These are phyloP conservation scores for Gopherus flavomarginatus DNA, from an alignment of 2,113 vertebrate genomes.

Conservation along the genomic window DNA sequence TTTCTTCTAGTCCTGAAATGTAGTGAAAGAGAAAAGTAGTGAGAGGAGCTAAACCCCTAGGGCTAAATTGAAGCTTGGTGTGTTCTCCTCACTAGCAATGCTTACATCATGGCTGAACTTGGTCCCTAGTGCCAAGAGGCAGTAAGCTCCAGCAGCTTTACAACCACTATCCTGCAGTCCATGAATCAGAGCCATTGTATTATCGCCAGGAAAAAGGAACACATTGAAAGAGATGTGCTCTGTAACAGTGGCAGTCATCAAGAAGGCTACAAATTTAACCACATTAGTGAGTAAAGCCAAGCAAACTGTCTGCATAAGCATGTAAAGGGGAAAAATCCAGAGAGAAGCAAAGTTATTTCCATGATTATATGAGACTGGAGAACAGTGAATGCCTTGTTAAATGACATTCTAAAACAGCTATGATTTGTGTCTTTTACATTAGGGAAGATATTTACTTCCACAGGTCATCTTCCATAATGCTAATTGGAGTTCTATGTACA, in stretches of 20 bases:
- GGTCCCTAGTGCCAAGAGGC: neutral
- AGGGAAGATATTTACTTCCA: neutral
- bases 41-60: slow-evolving; percentile 11
- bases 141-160: slow-evolving; percentile 42
- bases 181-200: slow-evolving; percentile 60
- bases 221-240: slow-evolving; percentile 72
- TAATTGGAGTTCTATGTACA: neutral
- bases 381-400: slow-evolving; percentile 72
- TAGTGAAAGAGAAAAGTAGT: slow-evolving; percentile 31
- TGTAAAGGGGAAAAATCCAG: slow-evolving; percentile 65
- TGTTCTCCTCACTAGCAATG: neutral
- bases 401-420: neutral
- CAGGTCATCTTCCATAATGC: neutral
- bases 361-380: slow-evolving; percentile 37
- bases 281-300: slow-evolving; percentile 58
- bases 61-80: neutral
- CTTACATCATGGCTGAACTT: neutral
- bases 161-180: neutral
- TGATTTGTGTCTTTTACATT: slow-evolving; percentile 27
- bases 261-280: slow-evolving; percentile 60
- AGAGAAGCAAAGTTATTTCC: slow-evolving; percentile 49
- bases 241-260: slow-evolving; percentile 58
- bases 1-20: slow-evolving; percentile 37
- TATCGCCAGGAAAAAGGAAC: slow-evolving; percentile 46
- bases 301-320: slow-evolving; percentile 43